Percentiles rank a stretch among this genome's conserved stretches.
These are phyloP conservation scores for Plotosus lineatus DNA, from an alignment of 2,113 vertebrate species.

Conservation along the genomic window DNA sequence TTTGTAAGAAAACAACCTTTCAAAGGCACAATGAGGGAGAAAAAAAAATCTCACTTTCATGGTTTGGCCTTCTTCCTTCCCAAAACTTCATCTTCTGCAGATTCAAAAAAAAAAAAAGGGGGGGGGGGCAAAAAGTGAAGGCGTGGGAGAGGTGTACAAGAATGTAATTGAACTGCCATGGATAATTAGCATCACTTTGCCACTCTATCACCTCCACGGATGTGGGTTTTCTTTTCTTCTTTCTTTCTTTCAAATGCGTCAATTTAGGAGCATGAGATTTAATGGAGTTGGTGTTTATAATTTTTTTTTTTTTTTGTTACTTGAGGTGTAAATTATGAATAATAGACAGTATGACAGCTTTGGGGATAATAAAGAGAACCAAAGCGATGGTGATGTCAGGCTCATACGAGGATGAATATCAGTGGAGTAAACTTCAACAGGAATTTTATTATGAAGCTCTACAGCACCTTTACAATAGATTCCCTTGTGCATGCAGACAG, in stretches of 20 bases:
- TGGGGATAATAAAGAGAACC: background rate
- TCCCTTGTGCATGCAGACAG: background rate
- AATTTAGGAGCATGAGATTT: conserved; percentile 59
- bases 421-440: background rate
- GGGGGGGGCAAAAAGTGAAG: conserved; percentile 55
- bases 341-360: conserved; percentile 18
- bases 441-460: conserved; percentile 2
- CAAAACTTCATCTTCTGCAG: conserved; percentile 34
- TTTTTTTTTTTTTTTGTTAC: conserved; percentile 18
- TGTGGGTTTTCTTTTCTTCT: conserved; percentile 62
- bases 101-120: conserved; percentile 25
- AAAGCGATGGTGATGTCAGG: background rate
- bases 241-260: conserved; percentile 58
- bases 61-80: conserved; percentile 35
- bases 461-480: conserved; percentile 1
- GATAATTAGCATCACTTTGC: conserved; percentile 69
- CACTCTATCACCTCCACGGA: conserved; percentile 67
- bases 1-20: background rate
- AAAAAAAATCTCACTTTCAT: conserved; percentile 16
- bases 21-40: conserved; percentile 7
- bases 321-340: conserved; percentile 57
- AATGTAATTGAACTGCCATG: conserved; percentile 75
- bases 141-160: conserved; percentile 56
- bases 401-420: background rate
- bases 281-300: conserved; percentile 71